A percentile compares a stretch with the other conserved stretches of the same genome.
Conservation (phyloP, 2,888 invertebrate genomes). For the Euplagia quadripunctaria region DNA sequence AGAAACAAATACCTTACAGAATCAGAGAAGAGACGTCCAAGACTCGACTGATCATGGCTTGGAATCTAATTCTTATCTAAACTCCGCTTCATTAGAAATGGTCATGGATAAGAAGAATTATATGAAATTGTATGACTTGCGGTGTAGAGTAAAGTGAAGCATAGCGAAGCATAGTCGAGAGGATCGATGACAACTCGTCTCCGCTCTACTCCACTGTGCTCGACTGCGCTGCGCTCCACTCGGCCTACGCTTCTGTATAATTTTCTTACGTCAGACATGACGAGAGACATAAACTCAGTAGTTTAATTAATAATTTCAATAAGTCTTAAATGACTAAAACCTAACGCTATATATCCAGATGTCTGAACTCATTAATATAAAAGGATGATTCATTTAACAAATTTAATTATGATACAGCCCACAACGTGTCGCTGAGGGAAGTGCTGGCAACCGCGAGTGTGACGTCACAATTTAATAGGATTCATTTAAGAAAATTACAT, state of each 20-base stretch:
- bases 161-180: not conserved
- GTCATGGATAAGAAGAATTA: not conserved
- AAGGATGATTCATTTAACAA: conserved; percentile 4
- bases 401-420: conserved; percentile 6
- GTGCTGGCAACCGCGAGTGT: conserved; percentile 6
- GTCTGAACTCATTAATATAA: conserved; percentile 12
- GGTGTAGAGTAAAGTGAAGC: not conserved
- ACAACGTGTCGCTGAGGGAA: conserved; percentile 2
- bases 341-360: not conserved
- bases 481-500: conserved; percentile 42
- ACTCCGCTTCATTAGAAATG: too few species aligned
- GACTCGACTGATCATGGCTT: not conserved
- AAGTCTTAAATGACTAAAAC: not conserved
- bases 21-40: not conserved
- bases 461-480: conserved; percentile 25
- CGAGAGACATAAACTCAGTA: not conserved
- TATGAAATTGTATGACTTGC: not conserved
- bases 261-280: not conserved
- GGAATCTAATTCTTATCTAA: not conserved
- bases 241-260: not conserved
- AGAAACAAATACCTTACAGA: not conserved
- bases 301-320: not conserved
- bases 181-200: not conserved
- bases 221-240: not conserved
- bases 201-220: not conserved